Evolutionary conservation across 2,797 vertebrate genomes (phyloP).

Genomic region (Phaenicophaeus curvirostris): DNA sequence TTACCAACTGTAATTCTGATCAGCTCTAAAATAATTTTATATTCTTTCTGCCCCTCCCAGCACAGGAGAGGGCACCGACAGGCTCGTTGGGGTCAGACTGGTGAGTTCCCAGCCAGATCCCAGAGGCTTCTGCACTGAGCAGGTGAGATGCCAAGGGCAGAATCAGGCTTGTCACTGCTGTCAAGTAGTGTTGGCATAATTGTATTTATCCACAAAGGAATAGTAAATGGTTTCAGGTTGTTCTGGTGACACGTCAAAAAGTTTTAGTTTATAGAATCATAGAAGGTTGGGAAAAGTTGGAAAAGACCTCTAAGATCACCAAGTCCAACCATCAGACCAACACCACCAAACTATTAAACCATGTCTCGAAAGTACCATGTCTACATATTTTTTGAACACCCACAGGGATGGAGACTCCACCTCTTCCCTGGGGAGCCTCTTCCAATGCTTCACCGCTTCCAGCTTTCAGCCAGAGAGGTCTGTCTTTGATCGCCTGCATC

Average conservation of each 20-base stretch:
- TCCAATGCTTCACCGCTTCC: too few species aligned
- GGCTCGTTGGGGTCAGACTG: rapidly evolving
- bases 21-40: not conserved
- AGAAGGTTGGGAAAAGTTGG: too few species aligned
- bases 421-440: too few species aligned
- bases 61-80: not conserved
- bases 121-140: not conserved
- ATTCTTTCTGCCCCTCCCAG: not conserved
- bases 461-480: rapidly evolving
- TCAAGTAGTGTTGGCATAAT: not conserved
- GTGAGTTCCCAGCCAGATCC: not conserved
- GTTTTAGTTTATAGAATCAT: not conserved
- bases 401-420: too few species aligned
- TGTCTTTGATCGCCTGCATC: not conserved
- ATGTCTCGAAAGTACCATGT: too few species aligned
- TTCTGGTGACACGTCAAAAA: not conserved
- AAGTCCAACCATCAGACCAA: too few species aligned
- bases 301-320: too few species aligned
- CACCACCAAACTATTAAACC: too few species aligned
- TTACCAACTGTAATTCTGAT: not conserved
- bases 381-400: too few species aligned
- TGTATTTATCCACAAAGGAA: not conserved
- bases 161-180: not conserved
- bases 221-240: not conserved
- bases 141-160: not conserved